phyloP scores from a whole-genome alignment of 2,888 invertebrate species.

The Noctua fimbriata region DNA sequence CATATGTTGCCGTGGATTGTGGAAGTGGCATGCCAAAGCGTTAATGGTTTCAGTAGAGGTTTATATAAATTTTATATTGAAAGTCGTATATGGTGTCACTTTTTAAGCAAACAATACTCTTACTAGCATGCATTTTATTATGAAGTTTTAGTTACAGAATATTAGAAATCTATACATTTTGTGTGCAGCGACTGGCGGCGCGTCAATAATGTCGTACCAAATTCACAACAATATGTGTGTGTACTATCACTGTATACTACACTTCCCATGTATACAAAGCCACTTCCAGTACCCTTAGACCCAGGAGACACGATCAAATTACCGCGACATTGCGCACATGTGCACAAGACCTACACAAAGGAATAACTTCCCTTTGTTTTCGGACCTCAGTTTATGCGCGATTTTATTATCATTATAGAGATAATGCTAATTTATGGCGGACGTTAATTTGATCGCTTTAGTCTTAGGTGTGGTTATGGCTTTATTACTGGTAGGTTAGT shows the following conservation, averaged over 20 bases:
- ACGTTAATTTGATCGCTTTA: slow-evolving; percentile 54
- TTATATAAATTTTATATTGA: too few species aligned
- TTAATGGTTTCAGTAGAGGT: too few species aligned
- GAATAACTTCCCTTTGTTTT: slow-evolving; percentile 62
- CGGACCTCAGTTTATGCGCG: slow-evolving; percentile 55
- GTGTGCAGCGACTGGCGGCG: too few species aligned
- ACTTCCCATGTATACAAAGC: neutral
- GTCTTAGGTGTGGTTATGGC: slow-evolving; percentile 26
- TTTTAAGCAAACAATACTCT: too few species aligned
- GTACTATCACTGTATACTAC: neutral
- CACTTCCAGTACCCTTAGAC: slow-evolving; percentile 37
- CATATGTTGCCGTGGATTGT: too few species aligned
- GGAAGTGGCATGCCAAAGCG: too few species aligned
- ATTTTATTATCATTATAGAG: slow-evolving; percentile 65
- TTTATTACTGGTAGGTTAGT: slow-evolving; percentile 24
- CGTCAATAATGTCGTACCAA: too few species aligned
- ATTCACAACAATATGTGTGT: too few species aligned
- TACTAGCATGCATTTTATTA: too few species aligned
- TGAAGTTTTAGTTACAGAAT: too few species aligned
- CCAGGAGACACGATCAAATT: slow-evolving; percentile 51
- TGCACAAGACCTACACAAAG: slow-evolving; percentile 64
- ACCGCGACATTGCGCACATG: slow-evolving; percentile 64
- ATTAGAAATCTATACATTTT: too few species aligned
- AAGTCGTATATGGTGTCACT: neutral
- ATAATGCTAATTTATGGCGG: slow-evolving; percentile 59